Evolutionary conservation across 1,140 invertebrate species (phyloP).

Genomic region (Melitaea cinxia): DNA sequence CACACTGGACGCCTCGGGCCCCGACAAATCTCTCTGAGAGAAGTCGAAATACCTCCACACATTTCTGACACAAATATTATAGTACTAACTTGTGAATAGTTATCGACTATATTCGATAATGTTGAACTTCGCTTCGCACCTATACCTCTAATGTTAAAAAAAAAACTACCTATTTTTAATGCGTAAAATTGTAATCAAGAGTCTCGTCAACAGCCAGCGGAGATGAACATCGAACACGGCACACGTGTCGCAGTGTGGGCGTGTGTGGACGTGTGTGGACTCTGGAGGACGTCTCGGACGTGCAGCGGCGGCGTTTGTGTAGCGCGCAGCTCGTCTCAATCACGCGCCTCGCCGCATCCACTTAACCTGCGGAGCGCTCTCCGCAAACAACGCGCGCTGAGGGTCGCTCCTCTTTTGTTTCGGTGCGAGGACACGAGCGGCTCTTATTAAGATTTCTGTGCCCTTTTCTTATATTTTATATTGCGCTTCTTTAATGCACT

Average conservation of each 20-base stretch:
- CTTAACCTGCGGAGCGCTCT: conserved; percentile 16
- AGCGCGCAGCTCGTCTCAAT: not conserved
- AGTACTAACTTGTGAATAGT: not conserved
- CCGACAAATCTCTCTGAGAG: not conserved
- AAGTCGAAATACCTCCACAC: not conserved
- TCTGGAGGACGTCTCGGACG: too few species aligned
- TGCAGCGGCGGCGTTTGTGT: too few species aligned
- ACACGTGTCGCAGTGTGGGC: too few species aligned
- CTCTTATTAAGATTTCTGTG: conserved; percentile 4
- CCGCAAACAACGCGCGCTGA: conserved; percentile 10
- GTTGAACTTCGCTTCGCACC: too few species aligned
- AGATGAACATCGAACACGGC: too few species aligned
- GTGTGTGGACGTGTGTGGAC: too few species aligned
- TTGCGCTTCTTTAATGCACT: not conserved
- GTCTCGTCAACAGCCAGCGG: too few species aligned
- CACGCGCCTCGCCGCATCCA: conserved; percentile 17
- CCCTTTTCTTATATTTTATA: conserved; percentile 3
- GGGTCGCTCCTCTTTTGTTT: conserved; percentile 11
- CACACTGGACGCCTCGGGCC: not conserved
- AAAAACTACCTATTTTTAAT: too few species aligned
- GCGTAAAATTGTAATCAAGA: too few species aligned
- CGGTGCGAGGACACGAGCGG: not conserved
- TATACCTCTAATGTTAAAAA: too few species aligned
- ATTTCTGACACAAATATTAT: not conserved
- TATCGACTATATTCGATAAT: not conserved